Evolutionary conservation across 1,140 invertebrate genomes (phyloP).

Genomic region (Ephestia elutella): DNA sequence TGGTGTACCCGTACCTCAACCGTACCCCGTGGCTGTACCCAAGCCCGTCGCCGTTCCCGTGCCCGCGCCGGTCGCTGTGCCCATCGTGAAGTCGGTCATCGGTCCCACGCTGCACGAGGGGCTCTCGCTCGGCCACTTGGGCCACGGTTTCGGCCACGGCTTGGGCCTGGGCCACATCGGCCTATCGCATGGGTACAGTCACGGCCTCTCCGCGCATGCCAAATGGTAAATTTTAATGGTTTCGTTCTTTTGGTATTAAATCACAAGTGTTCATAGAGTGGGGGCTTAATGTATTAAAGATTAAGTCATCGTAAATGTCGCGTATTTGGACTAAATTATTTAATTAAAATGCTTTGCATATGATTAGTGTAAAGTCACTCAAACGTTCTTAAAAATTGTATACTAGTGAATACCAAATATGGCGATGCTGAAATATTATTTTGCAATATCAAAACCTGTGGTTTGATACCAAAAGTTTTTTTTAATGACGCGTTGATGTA

Average conservation of each 20-base stretch:
- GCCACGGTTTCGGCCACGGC: constrained; percentile 6
- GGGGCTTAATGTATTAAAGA: too few relatives aligned
- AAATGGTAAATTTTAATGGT: constrained; percentile 25
- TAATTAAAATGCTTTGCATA: too few relatives aligned
- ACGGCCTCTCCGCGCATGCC: constrained; percentile 21
- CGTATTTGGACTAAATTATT: too few relatives aligned
- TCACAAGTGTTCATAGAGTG: not conserved
- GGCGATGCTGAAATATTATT: too few relatives aligned
- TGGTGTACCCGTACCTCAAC: constrained; percentile 63
- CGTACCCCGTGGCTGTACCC: constrained; percentile 62
- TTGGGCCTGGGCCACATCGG: constrained; percentile 15
- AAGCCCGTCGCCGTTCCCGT: constrained; percentile 63
- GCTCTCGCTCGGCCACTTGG: constrained; percentile 2
- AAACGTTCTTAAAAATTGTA: too few relatives aligned
- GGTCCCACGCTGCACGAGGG: constrained; percentile 7
- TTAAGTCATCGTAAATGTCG: too few relatives aligned
- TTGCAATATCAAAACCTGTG: too few relatives aligned
- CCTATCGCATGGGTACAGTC: constrained; percentile 11
- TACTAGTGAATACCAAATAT: too few relatives aligned
- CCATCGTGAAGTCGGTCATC: constrained; percentile 36
- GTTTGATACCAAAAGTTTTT: constrained; percentile 19
- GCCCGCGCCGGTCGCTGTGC: constrained; percentile 50
- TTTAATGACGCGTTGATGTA: constrained; percentile 19
- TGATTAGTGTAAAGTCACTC: too few relatives aligned
- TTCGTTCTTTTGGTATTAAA: constrained; percentile 14